Percentiles rank a stretch among this genome's conserved stretches.
Conservation (phyloP, 2,113 vertebrate genomes). For the Entomyzon cyanotis region DNA sequence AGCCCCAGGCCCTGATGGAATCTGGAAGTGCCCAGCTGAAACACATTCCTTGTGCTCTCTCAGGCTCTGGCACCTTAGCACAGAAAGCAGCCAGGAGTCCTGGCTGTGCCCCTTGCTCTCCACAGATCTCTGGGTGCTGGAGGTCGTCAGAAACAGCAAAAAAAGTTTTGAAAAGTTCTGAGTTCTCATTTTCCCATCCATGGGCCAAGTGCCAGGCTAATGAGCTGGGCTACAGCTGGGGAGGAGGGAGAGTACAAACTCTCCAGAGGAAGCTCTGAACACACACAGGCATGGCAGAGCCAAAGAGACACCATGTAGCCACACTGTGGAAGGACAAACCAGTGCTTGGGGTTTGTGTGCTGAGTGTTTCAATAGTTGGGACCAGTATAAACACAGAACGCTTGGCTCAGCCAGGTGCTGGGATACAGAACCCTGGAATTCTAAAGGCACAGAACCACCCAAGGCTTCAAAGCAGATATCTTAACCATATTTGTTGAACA, state of each 20-base stretch:
- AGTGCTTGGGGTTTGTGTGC: accelerated
- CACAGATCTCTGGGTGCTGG: background rate
- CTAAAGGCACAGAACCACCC: background rate
- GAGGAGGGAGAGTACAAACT: background rate
- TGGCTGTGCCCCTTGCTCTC: background rate
- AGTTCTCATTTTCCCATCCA: background rate
- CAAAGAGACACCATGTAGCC: accelerated
- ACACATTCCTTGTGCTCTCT: accelerated
- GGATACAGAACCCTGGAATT: background rate
- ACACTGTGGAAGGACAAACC: background rate
- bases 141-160: background rate
- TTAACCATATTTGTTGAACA: background rate
- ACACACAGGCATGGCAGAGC: accelerated
- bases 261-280: background rate
- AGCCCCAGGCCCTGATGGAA: background rate
- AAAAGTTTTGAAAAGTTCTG: background rate
- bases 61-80: background rate
- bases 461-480: background rate
- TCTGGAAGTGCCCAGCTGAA: background rate
- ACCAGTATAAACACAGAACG: accelerated
- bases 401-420: background rate
- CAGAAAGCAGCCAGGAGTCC: background rate
- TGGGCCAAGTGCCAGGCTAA: background rate
- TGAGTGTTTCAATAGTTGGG: background rate
- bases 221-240: background rate